Base-by-base conservation (phyloP, 2,797 vertebrate species). In the Fundulus diaphanus region DNA sequence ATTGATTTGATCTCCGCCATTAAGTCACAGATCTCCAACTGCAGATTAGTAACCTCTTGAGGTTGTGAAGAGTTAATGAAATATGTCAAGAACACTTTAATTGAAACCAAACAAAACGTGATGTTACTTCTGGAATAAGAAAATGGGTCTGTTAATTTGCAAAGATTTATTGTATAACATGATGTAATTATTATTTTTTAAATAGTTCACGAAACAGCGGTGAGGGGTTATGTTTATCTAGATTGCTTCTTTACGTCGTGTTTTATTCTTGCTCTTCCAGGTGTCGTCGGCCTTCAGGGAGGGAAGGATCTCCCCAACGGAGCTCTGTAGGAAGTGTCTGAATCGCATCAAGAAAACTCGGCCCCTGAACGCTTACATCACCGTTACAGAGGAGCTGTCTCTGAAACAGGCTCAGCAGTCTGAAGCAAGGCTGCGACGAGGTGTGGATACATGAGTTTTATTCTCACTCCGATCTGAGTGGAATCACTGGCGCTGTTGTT, bases 341-440 rank as follows among this genome's bases (percentile, higher is more conserved):
- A 92, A 96, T 33, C 94, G 92, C 70, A 95, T 99, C 86, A 96
- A 89, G 92, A 95, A 94, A 82, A 98, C 96, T 1, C 92, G 77
- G 44, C 94, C 95, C 78, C 94, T 99, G 0, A 99, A 99, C 11
- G 96, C 97, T 0, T 99, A 96, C 82, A 95, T 99, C 74, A 97
- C 95, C 0, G 91, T 99, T 22, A 95, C 95, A 0, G 97, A 98
- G 85, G 96, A 98, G 40, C 69, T 81, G 0, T 97, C 97, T 2
- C 74, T 98, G 90, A 94, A 93, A 85, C 97, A 98, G 91, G 98
- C 98, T n/a, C 91, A 92, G 65, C 96, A 96, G 70, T 95, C 98
- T 0, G 96, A 98, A 78, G 76, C 85, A 56, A 93, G 98, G 65
- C 93, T 97, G 16, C 87, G 79, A 33, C 90, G 70, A 95, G 98